A percentile compares a stretch with the other conserved stretches of the same genome.
Evolutionary conservation across 1,140 invertebrate species (phyloP).

Genomic region (Euura saliciscinereae): DNA sequence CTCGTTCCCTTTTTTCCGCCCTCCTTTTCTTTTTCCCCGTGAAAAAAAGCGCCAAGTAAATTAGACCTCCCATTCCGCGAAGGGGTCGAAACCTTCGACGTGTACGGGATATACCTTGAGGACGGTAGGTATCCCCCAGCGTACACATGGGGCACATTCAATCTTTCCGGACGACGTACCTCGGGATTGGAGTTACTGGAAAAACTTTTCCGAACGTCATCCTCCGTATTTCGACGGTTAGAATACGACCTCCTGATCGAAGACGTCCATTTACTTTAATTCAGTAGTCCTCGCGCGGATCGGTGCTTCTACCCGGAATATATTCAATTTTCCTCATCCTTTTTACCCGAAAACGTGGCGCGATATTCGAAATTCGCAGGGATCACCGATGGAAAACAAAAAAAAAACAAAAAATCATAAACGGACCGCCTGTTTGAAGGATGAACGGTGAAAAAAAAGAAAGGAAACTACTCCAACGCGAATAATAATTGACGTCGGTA

Average conservation of each 20-base stretch:
- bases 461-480: too few species aligned
- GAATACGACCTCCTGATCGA: background rate
- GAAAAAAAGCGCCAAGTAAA: background rate
- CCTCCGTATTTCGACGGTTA: background rate
- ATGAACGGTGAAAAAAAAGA: too few species aligned
- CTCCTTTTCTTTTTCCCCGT: background rate
- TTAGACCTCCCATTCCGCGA: constrained; percentile 2
- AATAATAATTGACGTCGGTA: too few species aligned
- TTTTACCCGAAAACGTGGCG: too few species aligned
- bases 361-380: too few species aligned
- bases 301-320: background rate
- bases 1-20: background rate
- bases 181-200: background rate
- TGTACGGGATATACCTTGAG: background rate
- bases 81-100: too few species aligned
- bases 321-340: background rate
- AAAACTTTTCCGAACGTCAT: background rate
- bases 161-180: constrained; percentile 5
- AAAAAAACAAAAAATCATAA: too few species aligned
- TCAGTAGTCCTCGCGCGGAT: background rate
- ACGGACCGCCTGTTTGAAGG: too few species aligned
- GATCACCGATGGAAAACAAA: too few species aligned
- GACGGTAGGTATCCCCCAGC: background rate
- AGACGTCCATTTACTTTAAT: background rate
- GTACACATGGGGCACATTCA: constrained; percentile 3